Evolutionary conservation across 2,113 vertebrate species (phyloP).

Genomic region (Erinaceus europaeus): DNA sequence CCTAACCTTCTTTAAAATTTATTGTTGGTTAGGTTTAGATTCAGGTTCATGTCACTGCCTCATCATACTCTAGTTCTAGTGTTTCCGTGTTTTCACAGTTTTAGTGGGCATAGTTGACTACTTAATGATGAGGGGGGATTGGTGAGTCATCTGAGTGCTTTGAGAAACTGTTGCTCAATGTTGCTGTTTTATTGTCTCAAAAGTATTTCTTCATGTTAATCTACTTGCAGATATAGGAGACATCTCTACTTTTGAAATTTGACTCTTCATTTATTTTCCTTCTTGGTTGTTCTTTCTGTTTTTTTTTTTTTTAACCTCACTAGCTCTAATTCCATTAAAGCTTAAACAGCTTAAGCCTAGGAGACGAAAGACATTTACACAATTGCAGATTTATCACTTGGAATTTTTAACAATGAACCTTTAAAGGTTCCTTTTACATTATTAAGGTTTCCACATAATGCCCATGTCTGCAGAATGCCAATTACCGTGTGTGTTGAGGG

Average conservation of each 20-base stretch:
- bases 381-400: slow-evolving; percentile 56
- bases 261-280: neutral
- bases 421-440: slow-evolving; percentile 56
- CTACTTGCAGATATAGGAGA: neutral
- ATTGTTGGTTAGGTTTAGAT: neutral
- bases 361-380: slow-evolving; percentile 55
- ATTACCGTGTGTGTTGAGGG: neutral
- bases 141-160: neutral
- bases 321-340: slow-evolving; percentile 61
- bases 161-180: neutral
- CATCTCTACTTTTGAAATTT: neutral
- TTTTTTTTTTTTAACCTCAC: neutral
- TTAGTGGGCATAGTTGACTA: neutral
- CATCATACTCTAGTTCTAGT: neutral
- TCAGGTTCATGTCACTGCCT: neutral
- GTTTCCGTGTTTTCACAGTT: neutral
- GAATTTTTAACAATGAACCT: slow-evolving; percentile 59
- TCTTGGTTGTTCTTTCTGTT: neutral
- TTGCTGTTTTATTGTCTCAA: neutral
- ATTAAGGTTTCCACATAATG: slow-evolving; percentile 33
- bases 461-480: neutral
- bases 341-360: slow-evolving; percentile 55
- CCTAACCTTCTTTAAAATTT: neutral
- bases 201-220: neutral
- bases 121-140: neutral